These are phyloP conservation scores for Cuculus canorus DNA, from an alignment of 2,797 vertebrate species.

Conservation along the genomic window DNA sequence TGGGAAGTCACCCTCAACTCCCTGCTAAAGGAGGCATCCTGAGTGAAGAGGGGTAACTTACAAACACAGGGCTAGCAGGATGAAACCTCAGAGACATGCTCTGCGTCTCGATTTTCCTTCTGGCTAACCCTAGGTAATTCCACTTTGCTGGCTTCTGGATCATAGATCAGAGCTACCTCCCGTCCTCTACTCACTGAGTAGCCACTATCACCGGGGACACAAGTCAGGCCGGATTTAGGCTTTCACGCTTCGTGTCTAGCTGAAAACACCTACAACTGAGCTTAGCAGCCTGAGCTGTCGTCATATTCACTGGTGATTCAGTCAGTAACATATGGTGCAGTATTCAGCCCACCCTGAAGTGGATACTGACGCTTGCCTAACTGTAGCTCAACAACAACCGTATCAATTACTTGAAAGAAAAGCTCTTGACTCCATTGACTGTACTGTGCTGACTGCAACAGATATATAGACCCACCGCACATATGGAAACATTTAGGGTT, in stretches of 20 bases:
- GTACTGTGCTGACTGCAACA: neutral
- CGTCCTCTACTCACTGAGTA: neutral
- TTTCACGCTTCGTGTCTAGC: neutral
- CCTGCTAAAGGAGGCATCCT: neutral
- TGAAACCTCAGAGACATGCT: rapidly evolving
- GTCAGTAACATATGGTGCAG: neutral
- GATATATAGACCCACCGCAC: too few relatives aligned
- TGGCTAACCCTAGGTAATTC: rapidly evolving
- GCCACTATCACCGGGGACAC: neutral
- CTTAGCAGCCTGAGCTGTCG: neutral
- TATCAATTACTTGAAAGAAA: neutral
- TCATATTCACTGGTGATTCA: neutral
- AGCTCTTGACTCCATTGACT: neutral
- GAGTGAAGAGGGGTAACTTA: rapidly evolving
- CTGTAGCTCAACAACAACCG: neutral
- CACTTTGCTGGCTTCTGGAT: neutral
- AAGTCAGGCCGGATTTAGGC: neutral
- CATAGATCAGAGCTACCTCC: neutral
- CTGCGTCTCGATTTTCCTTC: neutral
- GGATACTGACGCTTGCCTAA: neutral
- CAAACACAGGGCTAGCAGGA: neutral
- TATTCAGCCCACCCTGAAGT: neutral
- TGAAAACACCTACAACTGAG: neutral
- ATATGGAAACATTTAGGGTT: neutral
- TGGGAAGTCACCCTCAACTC: neutral